Conservation (phyloP, 2,113 vertebrate species). For the Butorides virescens region DNA sequence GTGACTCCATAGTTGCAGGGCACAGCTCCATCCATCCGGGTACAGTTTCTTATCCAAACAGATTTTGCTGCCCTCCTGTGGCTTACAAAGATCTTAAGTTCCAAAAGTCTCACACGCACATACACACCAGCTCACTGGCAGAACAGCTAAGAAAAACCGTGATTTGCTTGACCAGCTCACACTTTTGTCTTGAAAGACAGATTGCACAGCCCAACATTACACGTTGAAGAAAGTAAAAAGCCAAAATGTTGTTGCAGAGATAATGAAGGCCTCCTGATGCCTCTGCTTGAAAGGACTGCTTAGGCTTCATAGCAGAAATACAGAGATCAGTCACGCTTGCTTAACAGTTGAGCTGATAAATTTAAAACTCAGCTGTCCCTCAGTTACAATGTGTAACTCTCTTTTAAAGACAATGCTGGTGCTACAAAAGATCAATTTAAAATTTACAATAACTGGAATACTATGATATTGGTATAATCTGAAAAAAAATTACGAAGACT, state of each 20-base stretch:
- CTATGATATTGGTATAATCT: background rate
- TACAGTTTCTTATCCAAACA: background rate
- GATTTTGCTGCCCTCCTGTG: conserved; percentile 61
- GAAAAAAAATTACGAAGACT: background rate
- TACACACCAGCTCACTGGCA: accelerated
- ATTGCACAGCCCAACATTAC: background rate
- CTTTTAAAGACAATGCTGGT: background rate
- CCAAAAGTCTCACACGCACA: background rate
- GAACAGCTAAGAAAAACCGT: background rate
- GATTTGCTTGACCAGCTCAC: background rate
- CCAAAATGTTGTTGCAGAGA: background rate
- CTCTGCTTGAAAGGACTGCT: background rate
- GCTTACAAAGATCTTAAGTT: background rate
- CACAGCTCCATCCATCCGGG: background rate
- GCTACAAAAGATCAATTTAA: background rate
- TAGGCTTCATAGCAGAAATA: background rate
- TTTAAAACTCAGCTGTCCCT: background rate
- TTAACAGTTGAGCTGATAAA: background rate
- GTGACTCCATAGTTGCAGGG: background rate
- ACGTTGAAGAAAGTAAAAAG: background rate
- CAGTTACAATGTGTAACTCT: background rate
- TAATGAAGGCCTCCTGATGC: background rate
- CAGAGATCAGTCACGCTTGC: background rate
- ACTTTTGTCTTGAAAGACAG: background rate
- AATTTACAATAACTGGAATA: background rate